Evolutionary conservation across 2,113 vertebrate genomes (phyloP).

Genomic region (Chaenocephalus aceratus): DNA sequence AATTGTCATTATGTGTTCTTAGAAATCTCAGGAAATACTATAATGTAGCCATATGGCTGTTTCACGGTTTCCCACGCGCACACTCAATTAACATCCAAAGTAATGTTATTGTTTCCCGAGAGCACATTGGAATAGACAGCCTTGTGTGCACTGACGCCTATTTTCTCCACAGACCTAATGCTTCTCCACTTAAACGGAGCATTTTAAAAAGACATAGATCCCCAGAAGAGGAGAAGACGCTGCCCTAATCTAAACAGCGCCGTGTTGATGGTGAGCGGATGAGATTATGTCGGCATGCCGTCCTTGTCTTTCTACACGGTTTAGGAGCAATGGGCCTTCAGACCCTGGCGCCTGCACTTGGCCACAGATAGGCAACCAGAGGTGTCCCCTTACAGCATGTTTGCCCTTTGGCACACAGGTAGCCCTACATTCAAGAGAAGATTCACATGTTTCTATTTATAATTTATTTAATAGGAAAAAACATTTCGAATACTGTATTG

Average conservation of each 20-base stretch:
- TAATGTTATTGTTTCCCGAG: background rate
- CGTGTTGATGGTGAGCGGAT: slow-evolving; percentile 83
- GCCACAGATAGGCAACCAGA: slow-evolving; percentile 70
- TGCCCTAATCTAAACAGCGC: slow-evolving; percentile 81
- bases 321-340: slow-evolving; percentile 78
- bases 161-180: background rate
- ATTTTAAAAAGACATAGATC: slow-evolving; percentile 68
- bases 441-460: background rate
- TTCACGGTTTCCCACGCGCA: background rate
- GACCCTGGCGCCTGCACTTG: slow-evolving; percentile 84
- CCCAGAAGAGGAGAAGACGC: slow-evolving; percentile 51
- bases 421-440: background rate
- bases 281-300: slow-evolving; percentile 80
- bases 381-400: slow-evolving; percentile 74
- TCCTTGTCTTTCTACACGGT: slow-evolving; percentile 77
- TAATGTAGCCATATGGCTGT: background rate
- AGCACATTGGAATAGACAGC: background rate
- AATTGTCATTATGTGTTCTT: background rate
- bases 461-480: background rate
- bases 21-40: background rate
- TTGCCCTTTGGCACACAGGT: slow-evolving; percentile 39
- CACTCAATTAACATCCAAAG: no score
- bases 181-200: slow-evolving; percentile 41
- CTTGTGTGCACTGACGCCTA: background rate
- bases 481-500: background rate